Base-by-base conservation (phyloP, 2,888 invertebrate species). In the Eupithecia dodoneata region DNA sequence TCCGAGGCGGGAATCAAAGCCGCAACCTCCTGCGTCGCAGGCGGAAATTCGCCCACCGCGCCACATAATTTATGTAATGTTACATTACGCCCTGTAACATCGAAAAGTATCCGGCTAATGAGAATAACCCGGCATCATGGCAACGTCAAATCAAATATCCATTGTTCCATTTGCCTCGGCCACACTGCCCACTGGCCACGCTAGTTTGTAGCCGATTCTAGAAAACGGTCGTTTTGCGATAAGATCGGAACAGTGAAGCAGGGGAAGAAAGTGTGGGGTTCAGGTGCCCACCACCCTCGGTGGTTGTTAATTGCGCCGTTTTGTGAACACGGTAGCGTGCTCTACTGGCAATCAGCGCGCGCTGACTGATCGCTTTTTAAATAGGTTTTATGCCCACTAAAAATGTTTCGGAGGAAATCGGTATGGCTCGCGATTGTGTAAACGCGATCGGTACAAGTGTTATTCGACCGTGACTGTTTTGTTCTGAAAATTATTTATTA, bases 351-450 rank as follows among this genome's bases (percentile, higher is more conserved):
- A 95, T 95, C 95, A 94, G 91, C 94, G 90, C 84, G 88, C 91
- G 83, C 93, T 94, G 95, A 95, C 94, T 95, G 94, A 95, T 95
- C 94, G 94, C 95, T 94, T 95, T 95, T 95, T 95, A 95, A 95
- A 94, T 94, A 94, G 94, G 94, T 94, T 94, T 94, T 94, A 94
- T 94, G 91, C 92, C 90, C 88, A 91, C 93, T 93, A 93, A 94
- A 94, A 95, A 93, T 92, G 89, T 90, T 92, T 91, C 88, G 84
- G 89, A 91, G 91, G 92, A 93, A 93, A 93, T 92, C 91, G 90
- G 91, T 88, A 90, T 92, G 82, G 67, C 76, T 69, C 73, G 78
- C 76, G 87, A 89, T 90, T 89, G 89, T 89, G 88, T 88, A 88
- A 89, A 88, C 85, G 87, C 86, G 84, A 87, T 82, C 86, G 86